These are phyloP conservation scores for Oryzias sinensis DNA, from an alignment of 2,797 vertebrate species.

Conservation along the genomic window DNA sequence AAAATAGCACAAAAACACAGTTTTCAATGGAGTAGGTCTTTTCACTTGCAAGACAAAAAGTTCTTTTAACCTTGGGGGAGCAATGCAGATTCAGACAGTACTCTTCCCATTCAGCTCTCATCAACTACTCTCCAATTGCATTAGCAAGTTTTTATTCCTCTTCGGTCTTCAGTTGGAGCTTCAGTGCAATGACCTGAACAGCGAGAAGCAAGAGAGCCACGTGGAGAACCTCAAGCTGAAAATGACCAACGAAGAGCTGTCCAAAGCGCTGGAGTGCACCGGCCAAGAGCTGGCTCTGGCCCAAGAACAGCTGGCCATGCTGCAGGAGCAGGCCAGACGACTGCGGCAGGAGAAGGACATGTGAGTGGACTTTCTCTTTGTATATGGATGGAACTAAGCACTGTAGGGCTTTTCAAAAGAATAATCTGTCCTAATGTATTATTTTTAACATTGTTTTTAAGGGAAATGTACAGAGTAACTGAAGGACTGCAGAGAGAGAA, in stretches of 20 bases:
- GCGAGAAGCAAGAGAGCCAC: constrained; percentile 84
- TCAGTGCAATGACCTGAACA: constrained; percentile 83
- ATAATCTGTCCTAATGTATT: too few species aligned
- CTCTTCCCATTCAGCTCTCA: too few species aligned
- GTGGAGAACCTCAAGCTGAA: constrained; percentile 90
- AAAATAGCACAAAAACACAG: too few species aligned
- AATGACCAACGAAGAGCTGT: constrained; percentile 86
- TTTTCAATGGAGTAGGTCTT: too few species aligned
- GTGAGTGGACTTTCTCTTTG: constrained; percentile 65
- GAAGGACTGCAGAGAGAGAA: constrained; percentile 91
- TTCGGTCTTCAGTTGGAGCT: constrained; percentile 79
- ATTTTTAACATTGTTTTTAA: constrained; percentile 42
- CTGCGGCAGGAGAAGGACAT: constrained; percentile 89
- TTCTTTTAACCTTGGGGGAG: too few species aligned
- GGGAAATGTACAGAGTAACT: constrained; percentile 88
- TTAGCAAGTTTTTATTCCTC: constrained; percentile 3
- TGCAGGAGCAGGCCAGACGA: constrained; percentile 82
- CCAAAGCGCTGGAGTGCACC: constrained; percentile 80
- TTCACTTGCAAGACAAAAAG: too few species aligned
- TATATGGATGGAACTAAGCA: too few species aligned
- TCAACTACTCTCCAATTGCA: too few species aligned
- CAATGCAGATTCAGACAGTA: too few species aligned
- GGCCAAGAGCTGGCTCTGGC: constrained; percentile 81
- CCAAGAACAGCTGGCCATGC: constrained; percentile 84
- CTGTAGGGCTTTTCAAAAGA: too few species aligned